A percentile compares a stretch with the other conserved stretches of the same genome.
phyloP scores from a whole-genome alignment of 1,140 invertebrate species.

The Elysia chlorotica region DNA sequence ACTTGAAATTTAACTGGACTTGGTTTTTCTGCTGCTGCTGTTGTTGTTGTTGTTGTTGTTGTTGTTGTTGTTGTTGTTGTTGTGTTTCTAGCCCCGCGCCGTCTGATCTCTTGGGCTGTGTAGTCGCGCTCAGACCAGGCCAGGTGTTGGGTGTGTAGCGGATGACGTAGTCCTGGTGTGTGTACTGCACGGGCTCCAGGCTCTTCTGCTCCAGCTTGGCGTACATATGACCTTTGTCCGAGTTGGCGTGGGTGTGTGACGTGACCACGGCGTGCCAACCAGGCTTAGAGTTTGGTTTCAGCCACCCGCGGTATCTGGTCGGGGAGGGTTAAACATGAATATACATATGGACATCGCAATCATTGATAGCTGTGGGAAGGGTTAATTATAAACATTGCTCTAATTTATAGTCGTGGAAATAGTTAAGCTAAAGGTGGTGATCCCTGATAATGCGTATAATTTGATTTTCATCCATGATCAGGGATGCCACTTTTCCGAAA shows the following conservation, averaged over 20 bases:
- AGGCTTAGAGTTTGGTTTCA: not conserved
- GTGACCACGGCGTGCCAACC: not conserved
- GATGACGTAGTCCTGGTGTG: not conserved
- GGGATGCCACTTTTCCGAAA: too few relatives aligned
- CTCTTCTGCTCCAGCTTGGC: not conserved
- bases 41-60: not conserved
- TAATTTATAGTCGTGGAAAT: too few relatives aligned
- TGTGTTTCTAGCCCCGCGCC: not conserved
- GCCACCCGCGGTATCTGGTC: conserved; percentile 7
- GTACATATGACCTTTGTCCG: not conserved
- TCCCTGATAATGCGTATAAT: too few relatives aligned
- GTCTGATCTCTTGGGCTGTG: too few relatives aligned
- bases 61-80: not conserved
- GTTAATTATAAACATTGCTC: not conserved
- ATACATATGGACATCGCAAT: not conserved
- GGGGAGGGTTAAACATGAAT: not conserved
- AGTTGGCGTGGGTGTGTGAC: not conserved
- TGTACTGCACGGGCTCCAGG: not conserved
- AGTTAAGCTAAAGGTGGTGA: too few relatives aligned
- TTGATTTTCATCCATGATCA: too few relatives aligned
- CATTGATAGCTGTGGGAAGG: not conserved
- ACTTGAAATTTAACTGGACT: too few relatives aligned
- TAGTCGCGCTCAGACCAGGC: not conserved
- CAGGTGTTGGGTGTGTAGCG: not conserved
- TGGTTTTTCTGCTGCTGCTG: not conserved